A percentile compares a stretch with the other conserved stretches of the same genome.
These are phyloP conservation scores for Pogonocichla stellata DNA, from an alignment of 2,113 vertebrate species.

Conservation along the genomic window DNA sequence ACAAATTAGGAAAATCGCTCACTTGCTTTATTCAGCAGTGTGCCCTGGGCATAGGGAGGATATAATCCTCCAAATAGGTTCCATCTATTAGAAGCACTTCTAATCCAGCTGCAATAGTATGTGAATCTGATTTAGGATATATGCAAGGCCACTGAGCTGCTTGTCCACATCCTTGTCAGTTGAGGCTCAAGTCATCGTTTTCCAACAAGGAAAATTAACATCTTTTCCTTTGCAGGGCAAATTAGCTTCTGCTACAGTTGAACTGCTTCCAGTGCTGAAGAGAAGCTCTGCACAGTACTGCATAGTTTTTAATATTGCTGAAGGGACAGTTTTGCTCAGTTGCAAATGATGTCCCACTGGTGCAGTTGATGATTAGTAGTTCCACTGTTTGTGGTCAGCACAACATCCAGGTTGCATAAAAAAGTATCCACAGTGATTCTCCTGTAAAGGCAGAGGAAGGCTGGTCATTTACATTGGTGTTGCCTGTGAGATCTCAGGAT, in stretches of 20 bases:
- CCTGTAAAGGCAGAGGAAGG: fast-evolving
- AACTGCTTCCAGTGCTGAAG: not conserved
- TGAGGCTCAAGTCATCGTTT: not conserved
- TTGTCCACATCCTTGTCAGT: not conserved
- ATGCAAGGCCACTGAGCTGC: not conserved
- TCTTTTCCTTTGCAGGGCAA: not conserved
- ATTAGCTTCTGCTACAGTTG: not conserved
- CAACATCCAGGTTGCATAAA: not conserved
- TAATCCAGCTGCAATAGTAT: not conserved
- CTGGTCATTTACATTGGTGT: not conserved
- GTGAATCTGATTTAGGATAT: not conserved
- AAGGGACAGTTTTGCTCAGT: not conserved
- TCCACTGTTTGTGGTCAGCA: not conserved
- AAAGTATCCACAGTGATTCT: not conserved
- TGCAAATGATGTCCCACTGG: not conserved
- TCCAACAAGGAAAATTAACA: not conserved
- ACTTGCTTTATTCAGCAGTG: not conserved
- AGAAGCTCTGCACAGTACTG: not conserved
- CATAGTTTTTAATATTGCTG: not conserved
- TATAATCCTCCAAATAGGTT: not conserved
- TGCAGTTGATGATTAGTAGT: not conserved
- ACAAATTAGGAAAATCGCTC: not conserved
- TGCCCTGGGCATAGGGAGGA: not conserved
- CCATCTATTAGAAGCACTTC: not conserved
- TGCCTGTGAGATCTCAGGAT: not conserved